Evolutionary conservation across 2,113 vertebrate genomes (phyloP).

Genomic region (Mungos mungo): DNA sequence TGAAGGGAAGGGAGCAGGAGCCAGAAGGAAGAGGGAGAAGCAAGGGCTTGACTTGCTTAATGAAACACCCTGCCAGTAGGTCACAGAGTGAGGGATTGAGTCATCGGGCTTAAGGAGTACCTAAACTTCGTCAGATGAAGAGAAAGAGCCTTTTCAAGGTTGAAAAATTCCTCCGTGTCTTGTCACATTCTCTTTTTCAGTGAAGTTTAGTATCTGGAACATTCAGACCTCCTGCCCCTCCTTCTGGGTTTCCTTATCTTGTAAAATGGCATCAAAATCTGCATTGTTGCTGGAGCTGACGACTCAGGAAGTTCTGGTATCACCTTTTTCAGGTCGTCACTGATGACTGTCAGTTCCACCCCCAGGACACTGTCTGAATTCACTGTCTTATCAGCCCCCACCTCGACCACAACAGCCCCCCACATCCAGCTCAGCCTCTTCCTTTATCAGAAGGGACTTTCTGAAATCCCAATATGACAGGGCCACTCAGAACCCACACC

Average conservation of each 20-base stretch:
- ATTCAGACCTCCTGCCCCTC: neutral
- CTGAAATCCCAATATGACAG: neutral
- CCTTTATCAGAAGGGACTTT: neutral
- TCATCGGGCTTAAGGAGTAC: neutral
- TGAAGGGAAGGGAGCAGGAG: neutral
- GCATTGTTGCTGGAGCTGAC: neutral
- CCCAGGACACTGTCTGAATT: neutral
- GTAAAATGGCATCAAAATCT: neutral
- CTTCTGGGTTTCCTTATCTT: neutral
- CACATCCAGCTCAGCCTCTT: neutral
- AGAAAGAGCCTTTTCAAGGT: neutral
- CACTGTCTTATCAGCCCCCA: no score
- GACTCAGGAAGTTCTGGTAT: neutral
- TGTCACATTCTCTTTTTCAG: neutral
- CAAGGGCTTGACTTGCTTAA: neutral
- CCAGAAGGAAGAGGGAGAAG: neutral
- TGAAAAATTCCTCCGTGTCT: neutral
- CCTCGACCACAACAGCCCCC: neutral
- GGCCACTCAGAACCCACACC: neutral
- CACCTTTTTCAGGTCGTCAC: neutral
- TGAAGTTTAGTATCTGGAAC: neutral
- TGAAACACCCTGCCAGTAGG: fast-evolving
- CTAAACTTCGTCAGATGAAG: neutral
- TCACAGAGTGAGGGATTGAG: neutral
- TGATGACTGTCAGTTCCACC: neutral